Conservation (phyloP, 2,113 vertebrate genomes). For the Scatophagus argus region DNA sequence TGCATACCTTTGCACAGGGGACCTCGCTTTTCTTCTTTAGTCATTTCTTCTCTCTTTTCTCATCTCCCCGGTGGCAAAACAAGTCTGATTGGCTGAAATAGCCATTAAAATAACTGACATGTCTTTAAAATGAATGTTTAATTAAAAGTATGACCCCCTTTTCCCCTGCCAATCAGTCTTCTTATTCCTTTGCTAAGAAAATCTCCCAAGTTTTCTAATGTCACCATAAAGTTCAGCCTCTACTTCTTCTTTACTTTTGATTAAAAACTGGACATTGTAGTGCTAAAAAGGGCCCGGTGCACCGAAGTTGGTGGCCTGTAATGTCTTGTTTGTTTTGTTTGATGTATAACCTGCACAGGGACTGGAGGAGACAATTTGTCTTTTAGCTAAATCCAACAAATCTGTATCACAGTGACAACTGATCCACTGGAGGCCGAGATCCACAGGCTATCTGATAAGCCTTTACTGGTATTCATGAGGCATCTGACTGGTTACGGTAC, state of each 20-base stretch:
- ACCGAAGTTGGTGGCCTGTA: neutral
- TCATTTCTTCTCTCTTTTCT: neutral
- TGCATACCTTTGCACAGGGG: neutral
- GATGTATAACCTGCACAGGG: neutral
- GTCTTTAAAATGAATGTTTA: conserved; percentile 6
- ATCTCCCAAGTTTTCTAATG: neutral
- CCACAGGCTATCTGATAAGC: conserved; percentile 8
- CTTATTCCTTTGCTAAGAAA: neutral
- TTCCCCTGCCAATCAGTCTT: neutral
- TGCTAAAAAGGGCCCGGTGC: neutral
- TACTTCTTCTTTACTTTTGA: neutral
- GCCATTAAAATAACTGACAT: neutral
- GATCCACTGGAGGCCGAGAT: conserved; percentile 37
- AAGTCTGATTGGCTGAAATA: neutral
- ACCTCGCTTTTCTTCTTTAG: neutral
- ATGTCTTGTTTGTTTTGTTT: too few relatives aligned
- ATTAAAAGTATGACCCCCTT: neutral
- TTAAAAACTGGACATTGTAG: neutral
- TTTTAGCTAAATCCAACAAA: neutral
- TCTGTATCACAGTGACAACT: too few relatives aligned
- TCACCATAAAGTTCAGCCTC: neutral
- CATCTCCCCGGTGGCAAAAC: conserved; percentile 6
- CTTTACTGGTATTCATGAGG: conserved; percentile 3
- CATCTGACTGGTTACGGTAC: neutral
- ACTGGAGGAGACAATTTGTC: neutral